Percentiles rank a stretch among this genome's conserved stretches.
Evolutionary conservation across 2,888 invertebrate species (phyloP).

Genomic region (Dynastes maya): DNA sequence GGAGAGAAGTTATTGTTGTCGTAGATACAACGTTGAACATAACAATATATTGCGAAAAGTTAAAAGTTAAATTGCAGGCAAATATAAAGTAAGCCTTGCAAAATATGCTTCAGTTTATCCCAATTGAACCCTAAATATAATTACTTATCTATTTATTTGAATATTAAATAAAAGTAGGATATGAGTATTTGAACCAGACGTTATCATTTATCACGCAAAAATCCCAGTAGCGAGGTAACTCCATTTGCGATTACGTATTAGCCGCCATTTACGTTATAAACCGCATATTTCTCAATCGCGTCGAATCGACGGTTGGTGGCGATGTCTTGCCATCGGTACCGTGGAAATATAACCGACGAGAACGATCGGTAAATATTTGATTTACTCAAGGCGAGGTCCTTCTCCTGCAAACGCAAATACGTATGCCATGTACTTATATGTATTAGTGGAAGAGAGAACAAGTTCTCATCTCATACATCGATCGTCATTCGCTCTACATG

Average conservation of each 20-base stretch:
- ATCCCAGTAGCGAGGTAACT: background rate
- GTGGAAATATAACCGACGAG: slow-evolving; percentile 55
- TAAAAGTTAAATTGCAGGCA: too few relatives aligned
- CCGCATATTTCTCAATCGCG: slow-evolving; percentile 30
- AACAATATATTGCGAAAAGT: too few relatives aligned
- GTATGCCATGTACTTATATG: background rate
- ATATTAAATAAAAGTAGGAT: too few relatives aligned
- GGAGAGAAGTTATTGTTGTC: too few relatives aligned
- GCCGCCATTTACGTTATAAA: slow-evolving; percentile 41
- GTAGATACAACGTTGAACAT: too few relatives aligned
- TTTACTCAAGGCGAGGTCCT: slow-evolving; percentile 53
- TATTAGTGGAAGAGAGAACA: slow-evolving; percentile 46
- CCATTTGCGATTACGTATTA: slow-evolving; percentile 25
- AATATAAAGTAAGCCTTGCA: too few relatives aligned
- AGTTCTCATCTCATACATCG: slow-evolving; percentile 32
- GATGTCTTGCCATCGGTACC: slow-evolving; percentile 55
- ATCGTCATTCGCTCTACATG: slow-evolving; percentile 8
- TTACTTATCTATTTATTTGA: too few relatives aligned
- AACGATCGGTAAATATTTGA: slow-evolving; percentile 52
- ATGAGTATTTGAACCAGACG: background rate
- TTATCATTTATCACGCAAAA: background rate
- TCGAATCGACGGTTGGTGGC: slow-evolving; percentile 53
- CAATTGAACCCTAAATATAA: too few relatives aligned
- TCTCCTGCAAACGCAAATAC: background rate
- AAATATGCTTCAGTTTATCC: too few relatives aligned